A percentile compares a stretch with the other conserved stretches of the same genome.
Conservation (phyloP, 2,797 vertebrate genomes). For the Gastrophryne carolinensis region DNA sequence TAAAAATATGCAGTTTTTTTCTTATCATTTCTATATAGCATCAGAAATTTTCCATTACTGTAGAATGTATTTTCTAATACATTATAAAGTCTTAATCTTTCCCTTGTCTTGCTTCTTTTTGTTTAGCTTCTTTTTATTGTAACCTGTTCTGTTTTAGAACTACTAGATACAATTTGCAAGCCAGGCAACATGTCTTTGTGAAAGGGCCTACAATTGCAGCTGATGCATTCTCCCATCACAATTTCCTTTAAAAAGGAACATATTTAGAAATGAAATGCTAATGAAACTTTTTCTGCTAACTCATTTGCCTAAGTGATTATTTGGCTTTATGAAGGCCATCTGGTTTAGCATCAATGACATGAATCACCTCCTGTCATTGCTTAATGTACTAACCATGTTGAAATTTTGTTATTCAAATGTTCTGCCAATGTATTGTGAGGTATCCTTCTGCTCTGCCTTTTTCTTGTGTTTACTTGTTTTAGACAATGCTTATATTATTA, state of each 20-base stretch:
- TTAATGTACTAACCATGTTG: conserved; percentile 19
- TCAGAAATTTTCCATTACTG: too few species aligned
- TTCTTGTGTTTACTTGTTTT: conserved; percentile 8
- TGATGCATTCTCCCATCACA: too few species aligned
- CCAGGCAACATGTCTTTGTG: too few species aligned
- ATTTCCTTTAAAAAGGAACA: background rate
- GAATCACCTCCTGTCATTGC: conserved; percentile 31
- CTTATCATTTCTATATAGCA: too few species aligned
- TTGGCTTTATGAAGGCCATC: background rate
- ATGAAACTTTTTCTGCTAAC: background rate
- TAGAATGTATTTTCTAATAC: too few species aligned
- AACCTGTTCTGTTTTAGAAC: too few species aligned
- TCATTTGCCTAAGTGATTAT: conserved; percentile 19
- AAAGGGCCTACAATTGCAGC: too few species aligned
- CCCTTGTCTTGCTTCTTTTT: too few species aligned
- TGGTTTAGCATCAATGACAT: conserved; percentile 39
- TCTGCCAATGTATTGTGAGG: conserved; percentile 31
- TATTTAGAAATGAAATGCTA: background rate
- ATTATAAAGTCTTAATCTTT: too few species aligned
- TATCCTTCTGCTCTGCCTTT: conserved; percentile 13
- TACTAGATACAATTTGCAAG: too few species aligned
- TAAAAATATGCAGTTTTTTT: too few species aligned
- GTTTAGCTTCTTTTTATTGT: too few species aligned
- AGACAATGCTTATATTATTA: conserved; percentile 9
- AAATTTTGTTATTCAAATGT: conserved; percentile 13